Percentiles rank a stretch among this genome's conserved stretches.
These are phyloP conservation scores for Carabus problematicus DNA, from an alignment of 2,888 invertebrate species.

Conservation along the genomic window DNA sequence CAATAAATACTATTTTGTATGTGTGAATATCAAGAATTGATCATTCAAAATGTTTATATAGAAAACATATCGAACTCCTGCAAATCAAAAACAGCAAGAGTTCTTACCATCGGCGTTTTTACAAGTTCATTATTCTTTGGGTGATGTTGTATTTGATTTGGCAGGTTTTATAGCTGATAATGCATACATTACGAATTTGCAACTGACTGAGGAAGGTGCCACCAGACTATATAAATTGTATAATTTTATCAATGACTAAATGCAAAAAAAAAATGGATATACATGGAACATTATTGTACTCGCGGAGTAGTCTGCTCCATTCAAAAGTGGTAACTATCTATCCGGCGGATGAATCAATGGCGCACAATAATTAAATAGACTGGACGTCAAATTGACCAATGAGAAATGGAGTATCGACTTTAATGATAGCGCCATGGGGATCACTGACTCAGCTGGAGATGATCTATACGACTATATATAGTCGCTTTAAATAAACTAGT, in stretches of 20 bases:
- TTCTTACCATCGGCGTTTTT: constrained; percentile 35
- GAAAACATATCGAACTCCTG: too few species aligned
- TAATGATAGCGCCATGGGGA: background rate
- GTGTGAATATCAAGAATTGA: too few species aligned
- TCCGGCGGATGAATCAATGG: constrained; percentile 27
- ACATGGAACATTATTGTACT: constrained; percentile 4
- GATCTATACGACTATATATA: background rate
- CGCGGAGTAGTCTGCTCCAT: constrained; percentile 44
- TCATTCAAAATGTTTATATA: too few species aligned
- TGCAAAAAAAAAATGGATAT: too few species aligned
- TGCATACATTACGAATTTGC: constrained; percentile 19
- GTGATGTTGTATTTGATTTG: constrained; percentile 1
- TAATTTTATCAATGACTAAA: too few species aligned
- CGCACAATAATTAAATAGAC: constrained; percentile 50
- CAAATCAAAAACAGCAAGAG: too few species aligned
- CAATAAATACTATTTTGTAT: constrained; percentile 13
- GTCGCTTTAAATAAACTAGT: too few species aligned
- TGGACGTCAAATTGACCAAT: constrained; percentile 50
- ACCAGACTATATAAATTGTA: constrained; percentile 6
- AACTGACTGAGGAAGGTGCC: constrained; percentile 12
- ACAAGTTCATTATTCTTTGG: constrained; percentile 41
- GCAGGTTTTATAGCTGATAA: constrained; percentile 19
- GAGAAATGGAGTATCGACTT: constrained; percentile 45
- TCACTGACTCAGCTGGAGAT: background rate
- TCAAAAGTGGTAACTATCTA: constrained; percentile 35